Evolutionary conservation across 2,113 vertebrate species (phyloP), one percentile per base, ranked within the genome.

Genomic region (Helogale parvula): DNA sequence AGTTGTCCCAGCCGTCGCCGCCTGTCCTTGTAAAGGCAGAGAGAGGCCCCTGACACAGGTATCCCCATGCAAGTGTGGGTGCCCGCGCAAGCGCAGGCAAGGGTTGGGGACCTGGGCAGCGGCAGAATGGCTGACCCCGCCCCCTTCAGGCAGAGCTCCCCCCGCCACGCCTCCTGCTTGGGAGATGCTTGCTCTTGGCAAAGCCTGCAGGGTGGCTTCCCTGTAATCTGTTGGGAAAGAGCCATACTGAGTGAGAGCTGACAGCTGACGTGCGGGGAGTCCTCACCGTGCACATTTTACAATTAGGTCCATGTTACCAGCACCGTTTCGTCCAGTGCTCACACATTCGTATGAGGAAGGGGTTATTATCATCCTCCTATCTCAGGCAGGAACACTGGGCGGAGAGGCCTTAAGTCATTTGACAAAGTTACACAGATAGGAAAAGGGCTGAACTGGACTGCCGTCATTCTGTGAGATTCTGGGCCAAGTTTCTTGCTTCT

Each of bases 31-130:
- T 91, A 63, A 65, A 52, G 41, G 35, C 15, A 7, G 72, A 33
- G 66, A 7, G 72, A 33, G 66, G 41, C 19, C 21, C 7, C 5
- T 0, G 23, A 16, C 21, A 9, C 16, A 72, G 33, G 21, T 29
- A 7, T 25, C 31, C 27, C 11, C 14, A 3, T 17, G 16, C 4
- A 5, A 2, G 14, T 25, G 1, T 27, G 25, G 11, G 1, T 69
- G 50, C 27, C 9, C 11, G 0, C n/a, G 33, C 2, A 4, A 21
- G 0, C n/a, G 33, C 2, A 4, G 21, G 1, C 13, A 31, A 80
- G 65, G 4, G 54, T 9, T 81, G 83, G 41, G 35, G 47, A 60
- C 41, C 47, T 33, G 57, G 9, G 60, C 27, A 47, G 92, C 60
- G 29, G 50, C 23, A 76, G 77, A 41, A 31, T 12, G 16, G 17